Base-by-base conservation (phyloP, 2,113 vertebrate species). In the Myrmophylax atrothorax region DNA sequence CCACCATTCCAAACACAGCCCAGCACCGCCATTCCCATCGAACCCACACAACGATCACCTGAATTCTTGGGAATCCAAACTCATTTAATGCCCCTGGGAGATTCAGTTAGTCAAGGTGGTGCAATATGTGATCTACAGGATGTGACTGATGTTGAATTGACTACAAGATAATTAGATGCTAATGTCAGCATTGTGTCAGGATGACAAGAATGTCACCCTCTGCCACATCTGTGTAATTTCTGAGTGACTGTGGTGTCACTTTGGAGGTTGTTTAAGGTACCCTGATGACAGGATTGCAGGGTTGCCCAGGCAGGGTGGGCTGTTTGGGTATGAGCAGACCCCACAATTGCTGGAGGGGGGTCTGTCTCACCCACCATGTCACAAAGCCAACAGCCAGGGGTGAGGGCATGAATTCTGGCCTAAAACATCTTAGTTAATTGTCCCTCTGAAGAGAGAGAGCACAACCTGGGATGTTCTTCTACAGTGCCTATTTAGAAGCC, bases 161-260 rank as follows among this genome's bases (percentile, higher is more conserved):
- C 77, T 94, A 44, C 64, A 31, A 74, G 91, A 59, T 94, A 97
- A 97, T 96, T 88, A 87, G 96, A 95, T 80, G 88, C 75, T 96
- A 96, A 96, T 97, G 95, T 96, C 97, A 97, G 75, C 75, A 5
- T 84, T 77, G 94, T 96, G 84, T 92, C 94, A 91, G 89, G 91
- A 78, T 46, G 89, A 96, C 96, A 97, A 6, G 78, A 86, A 82
- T 94, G 91, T 95, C 96, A 92, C 91, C 55, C 50, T 47, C 82
- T 79, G 12, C 50, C 90, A 74, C 78, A 60, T 50, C 86, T 23
- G 23, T 92, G 93, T 87, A 29, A 91, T 91, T 91, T 93, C 59
- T 90, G 93, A 95, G 91, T 79, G 95, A 93, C 81, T 91, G 15
- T 13, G 6, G 8, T 91, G 95, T 91, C 95, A 95, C 95, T 91